phyloP scores from a whole-genome alignment of 2,113 vertebrate species.

The Protobothrops flavoviridis region DNA sequence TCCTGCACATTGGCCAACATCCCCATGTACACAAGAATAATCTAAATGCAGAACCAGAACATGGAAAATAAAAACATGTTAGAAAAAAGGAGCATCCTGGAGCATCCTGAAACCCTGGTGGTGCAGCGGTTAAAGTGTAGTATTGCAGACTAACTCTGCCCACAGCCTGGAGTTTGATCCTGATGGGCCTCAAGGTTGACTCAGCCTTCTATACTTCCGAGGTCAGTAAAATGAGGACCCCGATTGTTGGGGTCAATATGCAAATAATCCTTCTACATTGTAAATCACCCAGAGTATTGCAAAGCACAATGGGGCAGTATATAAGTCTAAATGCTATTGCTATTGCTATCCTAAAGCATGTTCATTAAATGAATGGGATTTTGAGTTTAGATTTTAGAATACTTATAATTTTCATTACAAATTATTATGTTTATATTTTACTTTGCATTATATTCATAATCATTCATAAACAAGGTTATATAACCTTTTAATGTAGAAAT shows the following conservation, averaged over 20 bases:
- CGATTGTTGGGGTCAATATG: neutral
- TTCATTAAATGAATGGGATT: neutral
- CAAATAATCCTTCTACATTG: neutral
- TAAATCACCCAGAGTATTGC: neutral
- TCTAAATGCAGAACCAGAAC: neutral
- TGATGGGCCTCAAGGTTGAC: neutral
- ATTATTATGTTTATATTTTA: neutral
- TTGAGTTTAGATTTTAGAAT: neutral
- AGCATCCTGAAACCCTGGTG: neutral
- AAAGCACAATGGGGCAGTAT: neutral
- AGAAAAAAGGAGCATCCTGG: neutral
- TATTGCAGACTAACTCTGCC: neutral
- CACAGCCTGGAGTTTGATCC: too few relatives aligned
- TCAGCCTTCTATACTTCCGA: neutral
- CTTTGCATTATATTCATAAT: neutral
- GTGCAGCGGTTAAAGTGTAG: neutral
- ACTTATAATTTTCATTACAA: neutral
- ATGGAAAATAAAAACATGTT: neutral
- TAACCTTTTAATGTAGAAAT: neutral
- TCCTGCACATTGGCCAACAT: neutral
- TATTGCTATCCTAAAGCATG: neutral
- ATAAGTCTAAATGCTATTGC: neutral
- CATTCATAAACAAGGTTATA: neutral
- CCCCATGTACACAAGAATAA: neutral
- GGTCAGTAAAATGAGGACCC: neutral